A percentile compares a stretch with the other conserved stretches of the same genome.
Conservation (phyloP, 2,888 invertebrate species). For the Mayetiola destructor region DNA sequence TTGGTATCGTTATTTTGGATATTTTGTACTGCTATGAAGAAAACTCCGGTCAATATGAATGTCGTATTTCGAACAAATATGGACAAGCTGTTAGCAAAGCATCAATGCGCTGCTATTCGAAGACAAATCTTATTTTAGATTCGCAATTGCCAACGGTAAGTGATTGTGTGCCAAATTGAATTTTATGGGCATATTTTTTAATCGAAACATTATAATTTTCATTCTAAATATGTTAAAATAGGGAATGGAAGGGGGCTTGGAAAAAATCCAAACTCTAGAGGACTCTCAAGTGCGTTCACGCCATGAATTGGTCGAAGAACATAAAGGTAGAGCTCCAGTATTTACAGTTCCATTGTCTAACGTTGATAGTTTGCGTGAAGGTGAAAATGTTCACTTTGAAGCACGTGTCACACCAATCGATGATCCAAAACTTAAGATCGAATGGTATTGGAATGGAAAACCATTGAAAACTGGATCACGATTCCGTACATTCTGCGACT, state of each 20-base stretch:
- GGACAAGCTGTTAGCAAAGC: slow-evolving; percentile 79
- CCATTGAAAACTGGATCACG: slow-evolving; percentile 76
- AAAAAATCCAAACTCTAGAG: slow-evolving; percentile 84
- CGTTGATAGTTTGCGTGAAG: slow-evolving; percentile 73
- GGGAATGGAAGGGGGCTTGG: slow-evolving; percentile 90
- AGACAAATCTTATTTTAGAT: slow-evolving; percentile 78
- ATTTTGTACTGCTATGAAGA: slow-evolving; percentile 93
- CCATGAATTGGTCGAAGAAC: slow-evolving; percentile 58
- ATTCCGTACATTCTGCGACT: slow-evolving; percentile 94
- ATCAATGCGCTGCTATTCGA: slow-evolving; percentile 70
- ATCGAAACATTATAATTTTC: slow-evolving; percentile 1
- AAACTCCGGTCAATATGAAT: slow-evolving; percentile 88
- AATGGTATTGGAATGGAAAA: slow-evolving; percentile 92
- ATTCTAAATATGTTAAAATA: slow-evolving; percentile 26
- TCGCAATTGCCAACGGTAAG: slow-evolving; percentile 79
- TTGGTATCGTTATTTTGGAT: slow-evolving; percentile 90
- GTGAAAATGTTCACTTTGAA: slow-evolving; percentile 84
- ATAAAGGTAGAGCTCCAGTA: slow-evolving; percentile 71
- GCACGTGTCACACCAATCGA: slow-evolving; percentile 78
- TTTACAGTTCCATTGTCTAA: slow-evolving; percentile 82
- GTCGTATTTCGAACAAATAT: slow-evolving; percentile 80
- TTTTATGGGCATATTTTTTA: not conserved
- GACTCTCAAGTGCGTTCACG: slow-evolving; percentile 68
- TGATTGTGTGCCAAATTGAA: too few relatives aligned
- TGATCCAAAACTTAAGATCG: slow-evolving; percentile 79